Percentiles rank a stretch among this genome's conserved stretches.
Evolutionary conservation across 1,140 invertebrate species (phyloP).

Genomic region (Pemphigus obesinymphae): DNA sequence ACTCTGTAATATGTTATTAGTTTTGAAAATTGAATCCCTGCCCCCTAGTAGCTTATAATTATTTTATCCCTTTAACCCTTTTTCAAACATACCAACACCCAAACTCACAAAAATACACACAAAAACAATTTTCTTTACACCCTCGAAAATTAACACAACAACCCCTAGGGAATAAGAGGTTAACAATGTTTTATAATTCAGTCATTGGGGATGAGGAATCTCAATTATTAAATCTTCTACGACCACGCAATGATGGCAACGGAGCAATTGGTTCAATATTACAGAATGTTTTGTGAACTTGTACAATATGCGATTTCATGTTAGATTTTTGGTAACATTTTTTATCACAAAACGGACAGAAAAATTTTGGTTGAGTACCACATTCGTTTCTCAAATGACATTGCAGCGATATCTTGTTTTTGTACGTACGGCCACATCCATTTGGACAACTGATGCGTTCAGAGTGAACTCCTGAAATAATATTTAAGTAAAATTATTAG

Average conservation of each 20-base stretch:
- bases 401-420: conserved; percentile 45
- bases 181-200: background rate
- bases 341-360: conserved; percentile 52
- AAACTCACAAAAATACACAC: too few species aligned
- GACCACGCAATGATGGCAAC: conserved; percentile 26
- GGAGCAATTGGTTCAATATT: conserved; percentile 36
- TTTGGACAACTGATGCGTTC: conserved; percentile 38
- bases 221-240: conserved; percentile 13
- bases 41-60: background rate
- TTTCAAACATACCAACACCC: background rate
- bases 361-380: conserved; percentile 54
- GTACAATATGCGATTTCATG: conserved; percentile 35
- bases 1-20: too few species aligned
- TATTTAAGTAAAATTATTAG: background rate
- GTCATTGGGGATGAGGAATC: too few species aligned
- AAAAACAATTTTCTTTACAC: background rate
- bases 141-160: too few species aligned
- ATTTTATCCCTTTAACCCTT: background rate
- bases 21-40: too few species aligned
- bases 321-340: conserved; percentile 39
- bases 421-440: conserved; percentile 42
- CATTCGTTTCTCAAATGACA: conserved; percentile 56
- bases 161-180: too few species aligned
- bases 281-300: conserved; percentile 35
- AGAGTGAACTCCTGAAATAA: background rate